These are phyloP conservation scores for Athalia rosae DNA, from an alignment of 2,888 invertebrate species.

Conservation along the genomic window DNA sequence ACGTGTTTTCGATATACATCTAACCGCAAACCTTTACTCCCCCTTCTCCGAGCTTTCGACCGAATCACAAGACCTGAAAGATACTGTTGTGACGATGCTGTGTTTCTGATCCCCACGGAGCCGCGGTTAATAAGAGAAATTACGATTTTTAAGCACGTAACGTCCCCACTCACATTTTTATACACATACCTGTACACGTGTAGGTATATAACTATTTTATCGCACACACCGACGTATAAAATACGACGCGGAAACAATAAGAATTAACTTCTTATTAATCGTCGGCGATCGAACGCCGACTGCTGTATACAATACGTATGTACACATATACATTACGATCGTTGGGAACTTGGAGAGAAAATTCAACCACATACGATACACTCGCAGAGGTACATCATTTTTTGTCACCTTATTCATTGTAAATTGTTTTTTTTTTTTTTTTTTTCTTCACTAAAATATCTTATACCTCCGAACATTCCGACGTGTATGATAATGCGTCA, in stretches of 20 bases:
- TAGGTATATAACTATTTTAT: neutral
- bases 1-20: conserved; percentile 44
- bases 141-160: conserved; percentile 45
- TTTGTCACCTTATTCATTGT: no score
- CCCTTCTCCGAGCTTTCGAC: neutral
- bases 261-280: conserved; percentile 43
- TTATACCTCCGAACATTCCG: no score
- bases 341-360: no score
- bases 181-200: neutral
- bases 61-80: neutral
- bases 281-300: neutral
- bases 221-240: no score
- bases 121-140: conserved; percentile 44
- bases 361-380: no score
- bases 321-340: no score
- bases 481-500: no score
- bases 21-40: neutral
- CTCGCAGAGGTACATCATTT: no score
- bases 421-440: no score
- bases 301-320: neutral
- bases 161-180: conserved; percentile 37
- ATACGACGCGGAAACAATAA: conserved; percentile 35
- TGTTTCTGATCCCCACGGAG: neutral
- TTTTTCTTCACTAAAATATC: no score
- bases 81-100: neutral